Evolutionary conservation across 1,140 invertebrate genomes (phyloP), one percentile per base, ranked within the genome.

Genomic region (Proales similis): DNA sequence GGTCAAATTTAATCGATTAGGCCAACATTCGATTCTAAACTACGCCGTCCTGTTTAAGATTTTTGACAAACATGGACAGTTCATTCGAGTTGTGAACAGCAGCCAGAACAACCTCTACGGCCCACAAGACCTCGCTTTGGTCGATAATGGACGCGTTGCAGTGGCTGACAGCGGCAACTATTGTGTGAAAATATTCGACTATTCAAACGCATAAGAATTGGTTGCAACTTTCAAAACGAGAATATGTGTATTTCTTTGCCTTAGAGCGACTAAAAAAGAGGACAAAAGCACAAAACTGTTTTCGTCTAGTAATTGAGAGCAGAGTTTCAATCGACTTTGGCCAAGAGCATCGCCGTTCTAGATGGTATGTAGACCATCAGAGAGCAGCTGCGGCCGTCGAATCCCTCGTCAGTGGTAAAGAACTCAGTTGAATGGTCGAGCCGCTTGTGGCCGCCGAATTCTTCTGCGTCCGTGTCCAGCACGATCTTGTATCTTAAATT

Each of bases 371-470:
- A 64, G 24, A 80, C 80, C 78, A 84, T 79, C 57, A 87, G 79
- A 51, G 79, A 82, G 69, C 84, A 71, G 30, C 76, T 74, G 65
- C 83, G 76, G 19, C 81, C 79, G 57, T 80, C 81, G 73, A 79
- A 85, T 1, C 78, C 75, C 67, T 85, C 81, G 6, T 80, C 73
- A 64, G 76, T 74, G 1, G 87, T 85, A 63, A 82, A 81, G 75
- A 83, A 87, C 53, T 78, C 73, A 17, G 84, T 80, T 62, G 72
- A 81, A 29, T 77, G 79, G 72, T 91, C 85, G n/a, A 95, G 71
- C 42, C 88, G 79, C 65, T 80, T 81, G 70, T 86, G 82, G 0
- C 91, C 90, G 20, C 87, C 85, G 80, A 86, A 94, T 65, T 82
- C 68, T 48, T 79, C 72, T 68, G 83, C 81, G 76, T 95, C 91